Conservation (phyloP, 2,888 invertebrate genomes). For the Mimas tiliae region DNA sequence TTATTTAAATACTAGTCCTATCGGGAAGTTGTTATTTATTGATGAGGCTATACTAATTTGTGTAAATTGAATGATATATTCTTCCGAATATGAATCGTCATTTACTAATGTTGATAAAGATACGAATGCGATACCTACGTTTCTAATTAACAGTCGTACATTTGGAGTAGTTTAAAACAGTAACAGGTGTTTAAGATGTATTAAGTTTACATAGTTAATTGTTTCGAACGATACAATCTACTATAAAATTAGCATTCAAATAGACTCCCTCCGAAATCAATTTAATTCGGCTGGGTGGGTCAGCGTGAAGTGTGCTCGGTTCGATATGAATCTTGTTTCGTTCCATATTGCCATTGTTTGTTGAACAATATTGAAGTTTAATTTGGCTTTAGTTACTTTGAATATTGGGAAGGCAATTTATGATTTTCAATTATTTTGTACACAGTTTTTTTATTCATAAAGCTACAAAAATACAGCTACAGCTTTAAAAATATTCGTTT, state of each 20-base stretch:
- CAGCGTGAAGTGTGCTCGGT: conserved; percentile 48
- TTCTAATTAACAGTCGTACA: conserved; percentile 3
- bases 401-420: not conserved
- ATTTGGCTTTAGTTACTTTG: conserved; percentile 51
- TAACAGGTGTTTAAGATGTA: conserved; percentile 41
- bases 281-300: conserved; percentile 48
- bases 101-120: no score
- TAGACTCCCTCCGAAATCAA: conserved; percentile 55
- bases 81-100: no score
- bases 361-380: conserved; percentile 62
- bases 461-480: no score
- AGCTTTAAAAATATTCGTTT: no score
- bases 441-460: no score
- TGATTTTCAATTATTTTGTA: conserved; percentile 24
- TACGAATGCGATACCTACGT: not conserved
- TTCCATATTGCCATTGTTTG: conserved; percentile 64
- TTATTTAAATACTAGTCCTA: no score
- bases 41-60: no score
- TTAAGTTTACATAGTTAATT: conserved; percentile 51
- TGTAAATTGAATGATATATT: no score
- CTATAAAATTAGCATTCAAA: conserved; percentile 67
- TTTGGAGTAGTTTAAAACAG: conserved; percentile 17
- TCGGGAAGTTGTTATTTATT: no score
- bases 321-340: conserved; percentile 53
- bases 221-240: conserved; percentile 52